phyloP scores from a whole-genome alignment of 1,140 invertebrate genomes.

The Drosophila aff. region DNA sequence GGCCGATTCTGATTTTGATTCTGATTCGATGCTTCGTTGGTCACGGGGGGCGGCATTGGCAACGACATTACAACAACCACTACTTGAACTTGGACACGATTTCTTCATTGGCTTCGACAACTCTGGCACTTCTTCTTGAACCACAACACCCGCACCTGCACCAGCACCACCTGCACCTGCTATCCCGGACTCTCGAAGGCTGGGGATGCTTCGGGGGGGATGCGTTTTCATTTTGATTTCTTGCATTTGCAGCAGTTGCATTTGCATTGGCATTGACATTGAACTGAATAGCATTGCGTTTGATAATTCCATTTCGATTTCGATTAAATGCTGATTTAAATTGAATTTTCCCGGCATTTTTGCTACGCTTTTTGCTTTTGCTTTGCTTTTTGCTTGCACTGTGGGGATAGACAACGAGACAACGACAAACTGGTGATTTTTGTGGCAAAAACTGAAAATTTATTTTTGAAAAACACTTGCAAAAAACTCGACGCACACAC shows the following conservation, averaged over 20 bases:
- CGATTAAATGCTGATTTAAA: conserved; percentile 23
- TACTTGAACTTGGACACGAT: conserved; percentile 52
- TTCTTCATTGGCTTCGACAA: conserved; percentile 27
- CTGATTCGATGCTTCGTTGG: conserved; percentile 37
- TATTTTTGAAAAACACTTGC: conserved; percentile 79
- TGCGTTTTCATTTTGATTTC: conserved; percentile 56
- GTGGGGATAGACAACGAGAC: conserved; percentile 35
- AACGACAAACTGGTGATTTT: conserved; percentile 59
- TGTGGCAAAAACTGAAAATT: conserved; percentile 66
- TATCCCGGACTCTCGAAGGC: conserved; percentile 13
- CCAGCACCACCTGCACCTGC: conserved; percentile 11
- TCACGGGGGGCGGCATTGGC: conserved; percentile 32
- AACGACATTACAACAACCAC: conserved; percentile 19
- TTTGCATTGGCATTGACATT: conserved; percentile 32
- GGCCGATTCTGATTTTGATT: conserved; percentile 32
- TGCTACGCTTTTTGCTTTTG: conserved; percentile 16
- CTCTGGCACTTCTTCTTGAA: conserved; percentile 42
- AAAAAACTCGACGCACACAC: conserved; percentile 79
- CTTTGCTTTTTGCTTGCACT: conserved; percentile 50
- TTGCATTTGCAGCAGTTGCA: conserved; percentile 38
- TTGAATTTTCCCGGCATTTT: conserved; percentile 36
- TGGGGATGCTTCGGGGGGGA: conserved; percentile 26
- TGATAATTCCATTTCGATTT: conserved; percentile 30
- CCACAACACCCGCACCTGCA: conserved; percentile 18
- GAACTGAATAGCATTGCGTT: conserved; percentile 44